A percentile compares a stretch with the other conserved stretches of the same genome.
Conservation (phyloP, 1,140 invertebrate species). For the Drosophila ironensis region DNA sequence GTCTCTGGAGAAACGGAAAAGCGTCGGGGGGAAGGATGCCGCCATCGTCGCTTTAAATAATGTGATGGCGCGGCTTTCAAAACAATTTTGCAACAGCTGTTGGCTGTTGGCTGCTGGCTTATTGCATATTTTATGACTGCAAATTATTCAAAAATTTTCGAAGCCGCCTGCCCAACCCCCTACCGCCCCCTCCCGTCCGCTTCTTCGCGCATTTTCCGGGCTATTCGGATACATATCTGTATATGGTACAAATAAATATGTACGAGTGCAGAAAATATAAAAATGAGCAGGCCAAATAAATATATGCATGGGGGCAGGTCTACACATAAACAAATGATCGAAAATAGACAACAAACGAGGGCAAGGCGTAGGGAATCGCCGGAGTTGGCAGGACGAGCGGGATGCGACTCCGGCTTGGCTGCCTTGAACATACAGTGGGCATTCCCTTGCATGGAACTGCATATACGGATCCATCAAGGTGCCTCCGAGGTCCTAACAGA, state of each 20-base stretch:
- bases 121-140: slow-evolving; percentile 82
- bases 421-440: slow-evolving; percentile 17
- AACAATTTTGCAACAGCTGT: slow-evolving; percentile 82
- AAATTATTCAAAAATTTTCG: slow-evolving; percentile 82
- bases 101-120: slow-evolving; percentile 67
- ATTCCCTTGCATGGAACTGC: too few relatives aligned
- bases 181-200: slow-evolving; percentile 9
- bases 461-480: too few relatives aligned
- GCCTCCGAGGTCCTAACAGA: too few relatives aligned
- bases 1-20: slow-evolving; percentile 4
- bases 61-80: slow-evolving; percentile 82
- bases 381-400: not conserved
- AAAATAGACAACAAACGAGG: slow-evolving; percentile 61
- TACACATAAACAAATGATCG: slow-evolving; percentile 69
- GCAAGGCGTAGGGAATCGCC: slow-evolving; percentile 3
- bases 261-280: slow-evolving; percentile 1
- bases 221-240: slow-evolving; percentile 51
- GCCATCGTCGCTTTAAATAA: slow-evolving; percentile 77
- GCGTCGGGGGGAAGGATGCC: not conserved
- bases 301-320: slow-evolving; percentile 20
- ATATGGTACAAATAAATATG: slow-evolving; percentile 46
- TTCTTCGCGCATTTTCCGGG: slow-evolving; percentile 33
- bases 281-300: slow-evolving; percentile 3
- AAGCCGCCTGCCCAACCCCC: slow-evolving; percentile 66
- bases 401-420: slow-evolving; percentile 9